Evolutionary conservation across 53 echinoderm and acorn worm genomes (phyloP), one percentile per base, ranked within the genome.

Genomic region (Hippasteria phrygiana): DNA sequence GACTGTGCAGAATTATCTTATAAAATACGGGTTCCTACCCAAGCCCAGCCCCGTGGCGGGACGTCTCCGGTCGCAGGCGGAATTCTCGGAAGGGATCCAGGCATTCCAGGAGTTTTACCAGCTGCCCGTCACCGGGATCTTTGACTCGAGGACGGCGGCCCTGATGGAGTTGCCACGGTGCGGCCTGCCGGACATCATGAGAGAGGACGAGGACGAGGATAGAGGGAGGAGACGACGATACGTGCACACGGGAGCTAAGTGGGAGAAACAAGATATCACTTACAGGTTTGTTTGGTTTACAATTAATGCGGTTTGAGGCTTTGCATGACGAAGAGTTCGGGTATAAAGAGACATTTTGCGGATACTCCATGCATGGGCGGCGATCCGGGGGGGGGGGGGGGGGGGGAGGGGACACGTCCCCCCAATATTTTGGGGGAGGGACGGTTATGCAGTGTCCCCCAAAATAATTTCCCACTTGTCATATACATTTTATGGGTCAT

Each of bases 241-340:
- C 48, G 93, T 92, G 0, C 89, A 92, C 59, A 91, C 95, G 6
- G 95, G 95, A 1, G 69, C 75, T 0, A 92, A 93, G 27, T 97
- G 97, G 97, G 90, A 93, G 3, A 92, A 93, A 20, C 69, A 82
- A 17, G 97, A 97, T 11, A 18, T 97, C 2, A 97, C 97, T 4
- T 97, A 92, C 56, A 97, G 95, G 95, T 97, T 59, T 4, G 71
- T 56, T 8, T 43, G 45, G n/a, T n/a, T n/a, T n/a, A n/a, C n/a
- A n/a, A n/a, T n/a, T n/a, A n/a, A n/a, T n/a, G n/a, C n/a, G n/a
- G n/a, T n/a, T n/a, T n/a, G n/a, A n/a, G n/a, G n/a, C n/a, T n/a
- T n/a, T n/a, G n/a, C n/a, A n/a, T n/a, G n/a, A n/a, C n/a, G n/a
- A n/a, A n/a, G n/a, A n/a, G n/a, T n/a, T n/a, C n/a, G n/a, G n/a